A percentile compares a stretch with the other conserved stretches of the same genome.
phyloP scores from a whole-genome alignment of 1,140 invertebrate species.

The Arctopsyche grandis region DNA sequence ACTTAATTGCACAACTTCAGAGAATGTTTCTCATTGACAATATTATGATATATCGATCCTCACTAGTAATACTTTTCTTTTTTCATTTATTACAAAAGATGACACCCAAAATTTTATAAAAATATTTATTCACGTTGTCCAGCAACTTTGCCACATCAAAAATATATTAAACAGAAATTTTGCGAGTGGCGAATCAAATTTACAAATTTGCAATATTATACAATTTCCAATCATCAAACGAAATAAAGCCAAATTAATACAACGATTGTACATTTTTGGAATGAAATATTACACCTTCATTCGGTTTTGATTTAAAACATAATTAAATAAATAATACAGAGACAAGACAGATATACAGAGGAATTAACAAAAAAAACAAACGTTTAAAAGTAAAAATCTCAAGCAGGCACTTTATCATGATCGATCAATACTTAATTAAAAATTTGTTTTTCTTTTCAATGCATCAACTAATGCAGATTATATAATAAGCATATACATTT shows the following conservation, averaged over 20 bases:
- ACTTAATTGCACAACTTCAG: conserved; percentile 37
- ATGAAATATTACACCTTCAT: not conserved
- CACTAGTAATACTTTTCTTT: not conserved
- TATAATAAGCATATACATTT: not conserved
- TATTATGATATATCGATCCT: not conserved
- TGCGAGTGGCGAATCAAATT: not conserved
- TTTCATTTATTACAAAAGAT: not conserved
- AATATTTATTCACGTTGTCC: conserved; percentile 35
- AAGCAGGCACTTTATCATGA: no score
- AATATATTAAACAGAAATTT: not conserved
- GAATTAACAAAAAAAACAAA: no score
- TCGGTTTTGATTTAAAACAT: not conserved
- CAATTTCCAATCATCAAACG: not conserved
- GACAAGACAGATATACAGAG: no score
- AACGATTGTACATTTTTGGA: not conserved
- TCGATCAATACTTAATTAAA: no score
- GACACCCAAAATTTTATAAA: conserved; percentile 15
- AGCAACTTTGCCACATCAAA: conserved; percentile 28
- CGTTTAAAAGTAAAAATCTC: no score
- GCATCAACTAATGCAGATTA: not conserved
- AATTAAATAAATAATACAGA: no score
- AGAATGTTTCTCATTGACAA: conserved; percentile 19
- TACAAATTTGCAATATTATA: not conserved
- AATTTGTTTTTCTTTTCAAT: not conserved
- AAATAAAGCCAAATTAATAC: not conserved